Percentiles rank a stretch among this genome's conserved stretches.
Evolutionary conservation across 2,888 invertebrate genomes (phyloP).

Genomic region (Mycalesis mineus): DNA sequence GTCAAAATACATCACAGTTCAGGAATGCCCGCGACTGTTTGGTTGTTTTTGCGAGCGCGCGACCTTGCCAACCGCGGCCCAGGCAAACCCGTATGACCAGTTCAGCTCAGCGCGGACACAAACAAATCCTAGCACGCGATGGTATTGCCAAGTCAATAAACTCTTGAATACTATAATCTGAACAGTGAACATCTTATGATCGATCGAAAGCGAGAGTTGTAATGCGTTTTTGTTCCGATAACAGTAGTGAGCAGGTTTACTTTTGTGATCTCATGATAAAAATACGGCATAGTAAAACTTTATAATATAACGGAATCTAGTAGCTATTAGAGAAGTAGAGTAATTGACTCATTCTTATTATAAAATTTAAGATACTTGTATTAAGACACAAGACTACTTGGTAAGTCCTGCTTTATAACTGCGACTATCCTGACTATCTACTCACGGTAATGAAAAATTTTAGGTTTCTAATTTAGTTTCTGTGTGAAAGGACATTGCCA

Average conservation of each 20-base stretch:
- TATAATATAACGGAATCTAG: background rate
- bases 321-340: background rate
- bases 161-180: slow-evolving; percentile 24
- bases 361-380: too few relatives aligned
- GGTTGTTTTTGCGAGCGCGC: slow-evolving; percentile 57
- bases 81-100: slow-evolving; percentile 63
- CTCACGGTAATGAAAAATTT: too few relatives aligned
- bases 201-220: slow-evolving; percentile 26
- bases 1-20: slow-evolving; percentile 42
- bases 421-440: too few relatives aligned
- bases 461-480: too few relatives aligned
- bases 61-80: slow-evolving; percentile 67
- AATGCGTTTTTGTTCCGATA: slow-evolving; percentile 10
- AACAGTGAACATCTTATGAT: slow-evolving; percentile 14
- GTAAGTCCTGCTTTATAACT: too few relatives aligned
- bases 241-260: background rate
- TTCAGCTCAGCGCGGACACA: slow-evolving; percentile 48
- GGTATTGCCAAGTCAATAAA: slow-evolving; percentile 49
- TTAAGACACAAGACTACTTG: too few relatives aligned
- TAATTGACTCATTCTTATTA: background rate
- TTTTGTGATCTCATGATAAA: background rate
- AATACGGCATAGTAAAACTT: background rate
- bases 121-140: slow-evolving; percentile 68
- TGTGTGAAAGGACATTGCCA: too few relatives aligned
- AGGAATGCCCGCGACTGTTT: slow-evolving; percentile 44